Base-by-base conservation (phyloP, 1,140 invertebrate species). In the Probaryconus sp. region DNA sequence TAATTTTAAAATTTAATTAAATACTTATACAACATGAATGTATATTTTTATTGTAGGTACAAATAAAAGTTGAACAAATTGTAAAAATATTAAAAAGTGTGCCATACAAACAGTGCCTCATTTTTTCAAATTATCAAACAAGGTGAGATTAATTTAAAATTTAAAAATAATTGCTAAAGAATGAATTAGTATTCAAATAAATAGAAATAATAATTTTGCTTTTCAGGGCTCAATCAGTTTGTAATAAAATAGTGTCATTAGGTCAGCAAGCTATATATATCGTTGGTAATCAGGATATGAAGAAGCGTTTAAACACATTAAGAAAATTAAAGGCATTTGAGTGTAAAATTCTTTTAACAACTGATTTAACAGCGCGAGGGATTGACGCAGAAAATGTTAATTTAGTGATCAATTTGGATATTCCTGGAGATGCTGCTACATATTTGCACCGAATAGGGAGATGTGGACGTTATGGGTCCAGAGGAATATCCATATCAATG, bases 381-480 rank as follows among this genome's bases (percentile, higher is more conserved):
- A 95, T 99, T 74, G 98, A 99, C 90, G 94, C 93, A 5, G 91
- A 94, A 47, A 94, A 97, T 89, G 93, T 99, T 4, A 95, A 99
- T 89, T 87, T 99, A 31, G 93, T 99, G 0, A 91, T 99, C 5
- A 98, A 99, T 87, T 90, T 98, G 78, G 97, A 99, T 83, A 82
- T 94, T 30, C 96, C 98, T 1, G 79, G 76, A 42, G 93, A 97
- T 81, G 89, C 91, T 76, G 92, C 95, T 50, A 98, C 95, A 1
- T 99, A 99, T 90, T 90, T 99, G 58, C 98, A 99, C 88, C 90
- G 98, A 82, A 97, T 98, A 81, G 98, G 98, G 3, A 90, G 97
- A 78, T 96, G 96, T 45, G 98, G 97, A 1, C 89, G 98, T 75
- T 99, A 93, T 89, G 95, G 95, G 1, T 92, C 93, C 10, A 89